Evolutionary conservation across 2,113 vertebrate species (phyloP).

Genomic region (Corydoras sp.): DNA sequence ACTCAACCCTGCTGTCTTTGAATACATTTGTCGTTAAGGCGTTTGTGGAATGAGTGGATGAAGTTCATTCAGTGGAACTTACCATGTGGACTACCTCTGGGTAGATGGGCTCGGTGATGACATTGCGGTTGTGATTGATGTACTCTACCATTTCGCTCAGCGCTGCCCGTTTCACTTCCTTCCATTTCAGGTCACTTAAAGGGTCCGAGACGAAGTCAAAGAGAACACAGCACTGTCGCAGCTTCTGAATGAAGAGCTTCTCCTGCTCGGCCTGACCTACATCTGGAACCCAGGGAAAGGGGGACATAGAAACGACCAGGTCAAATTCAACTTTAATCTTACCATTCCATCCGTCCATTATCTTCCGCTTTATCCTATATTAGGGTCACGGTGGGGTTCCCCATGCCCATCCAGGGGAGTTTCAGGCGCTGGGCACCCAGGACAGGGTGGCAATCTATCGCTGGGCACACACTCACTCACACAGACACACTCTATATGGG

Average conservation of each 20-base stretch:
- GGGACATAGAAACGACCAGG: too few species aligned
- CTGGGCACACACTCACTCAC: too few species aligned
- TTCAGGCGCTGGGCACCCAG: too few species aligned
- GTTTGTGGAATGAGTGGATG: too few species aligned
- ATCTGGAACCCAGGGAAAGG: constrained; percentile 63
- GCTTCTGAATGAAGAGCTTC: constrained; percentile 96
- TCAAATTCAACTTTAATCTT: neutral
- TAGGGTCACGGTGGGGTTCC: too few species aligned
- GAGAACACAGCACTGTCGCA: constrained; percentile 94
- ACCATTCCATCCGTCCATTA: neutral
- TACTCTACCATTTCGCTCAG: constrained; percentile 98
- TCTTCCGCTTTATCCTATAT: too few species aligned
- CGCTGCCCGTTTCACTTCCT: constrained; percentile 94
- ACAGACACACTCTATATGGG: too few species aligned
- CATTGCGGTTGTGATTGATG: constrained; percentile 92
- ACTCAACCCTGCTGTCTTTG: too few species aligned
- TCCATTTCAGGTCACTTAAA: constrained; percentile 98
- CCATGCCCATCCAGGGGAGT: too few species aligned
- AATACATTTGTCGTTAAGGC: neutral
- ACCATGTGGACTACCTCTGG: constrained; percentile 98
- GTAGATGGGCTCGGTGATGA: constrained; percentile 96
- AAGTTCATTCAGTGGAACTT: constrained; percentile 54
- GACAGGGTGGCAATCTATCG: too few species aligned
- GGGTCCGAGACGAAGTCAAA: constrained; percentile 98
- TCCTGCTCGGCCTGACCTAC: constrained; percentile 93